A percentile compares a stretch with the other conserved stretches of the same genome.
Conservation (phyloP, 2,113 vertebrate genomes). For the Hippocampus mohnikei region DNA sequence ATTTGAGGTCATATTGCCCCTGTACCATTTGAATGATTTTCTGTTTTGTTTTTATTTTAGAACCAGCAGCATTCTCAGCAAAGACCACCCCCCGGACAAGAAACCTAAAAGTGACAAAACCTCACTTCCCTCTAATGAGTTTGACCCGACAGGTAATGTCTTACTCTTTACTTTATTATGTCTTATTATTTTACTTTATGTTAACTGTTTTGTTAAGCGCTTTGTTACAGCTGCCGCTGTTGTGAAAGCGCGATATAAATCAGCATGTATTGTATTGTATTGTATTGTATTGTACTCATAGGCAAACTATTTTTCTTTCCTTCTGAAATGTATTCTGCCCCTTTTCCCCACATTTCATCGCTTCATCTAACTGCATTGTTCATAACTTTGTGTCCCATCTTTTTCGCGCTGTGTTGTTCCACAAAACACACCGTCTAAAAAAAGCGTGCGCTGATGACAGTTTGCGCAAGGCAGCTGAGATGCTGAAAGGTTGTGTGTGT, state of each 20-base stretch:
- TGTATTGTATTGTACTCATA: too few relatives aligned
- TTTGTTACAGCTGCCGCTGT: too few relatives aligned
- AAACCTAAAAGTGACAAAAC: constrained; percentile 86
- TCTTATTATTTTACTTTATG: too few relatives aligned
- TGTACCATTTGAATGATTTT: neutral
- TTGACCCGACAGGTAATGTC: constrained; percentile 76
- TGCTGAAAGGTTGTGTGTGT: constrained; percentile 20
- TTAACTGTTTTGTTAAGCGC: too few relatives aligned
- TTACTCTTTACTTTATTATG: too few relatives aligned
- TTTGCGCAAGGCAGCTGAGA: constrained; percentile 37
- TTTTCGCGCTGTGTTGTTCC: constrained; percentile 1
- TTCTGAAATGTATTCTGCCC: neutral
- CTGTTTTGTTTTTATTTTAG: constrained; percentile 54
- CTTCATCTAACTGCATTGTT: constrained; percentile 5
- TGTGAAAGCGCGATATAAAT: too few relatives aligned
- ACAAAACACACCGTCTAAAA: constrained; percentile 14
- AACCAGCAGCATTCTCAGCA: constrained; percentile 91
- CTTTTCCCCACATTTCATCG: constrained; percentile 3
- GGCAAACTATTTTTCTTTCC: neutral
- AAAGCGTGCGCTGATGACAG: constrained; percentile 23
- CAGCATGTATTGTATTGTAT: too few relatives aligned
- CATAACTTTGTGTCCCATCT: neutral
- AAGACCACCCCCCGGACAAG: constrained; percentile 94
- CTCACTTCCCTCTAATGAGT: constrained; percentile 65
- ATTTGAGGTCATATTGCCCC: too few relatives aligned